Percentiles rank a stretch among this genome's conserved stretches.
These are phyloP conservation scores for Himalopsyche anomala DNA, from an alignment of 2,888 invertebrate species.

Conservation along the genomic window DNA sequence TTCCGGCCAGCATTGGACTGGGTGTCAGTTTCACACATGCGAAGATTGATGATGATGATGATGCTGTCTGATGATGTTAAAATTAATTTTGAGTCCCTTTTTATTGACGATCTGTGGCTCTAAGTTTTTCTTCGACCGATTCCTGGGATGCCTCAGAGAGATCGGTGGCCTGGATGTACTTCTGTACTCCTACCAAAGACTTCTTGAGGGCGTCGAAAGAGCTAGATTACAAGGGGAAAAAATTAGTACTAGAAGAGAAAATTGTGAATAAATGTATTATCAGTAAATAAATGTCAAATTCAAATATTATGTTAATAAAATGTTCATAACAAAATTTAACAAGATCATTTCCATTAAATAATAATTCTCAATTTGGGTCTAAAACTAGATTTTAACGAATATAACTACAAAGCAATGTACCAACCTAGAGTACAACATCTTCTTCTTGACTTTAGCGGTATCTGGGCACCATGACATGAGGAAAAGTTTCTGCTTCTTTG, in stretches of 20 bases:
- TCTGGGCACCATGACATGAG: constrained; percentile 99
- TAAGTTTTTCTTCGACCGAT: constrained; percentile 94
- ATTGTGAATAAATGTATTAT: too few species aligned
- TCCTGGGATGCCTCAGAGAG: constrained; percentile 95
- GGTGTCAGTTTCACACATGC: background rate
- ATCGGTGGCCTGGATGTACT: constrained; percentile 98
- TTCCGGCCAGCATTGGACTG: background rate
- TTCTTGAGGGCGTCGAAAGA: constrained; percentile 99
- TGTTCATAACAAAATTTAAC: too few species aligned
- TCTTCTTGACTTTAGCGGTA: constrained; percentile 94
- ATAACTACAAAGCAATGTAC: constrained; percentile 53
- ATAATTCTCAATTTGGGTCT: background rate
- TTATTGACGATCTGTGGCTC: constrained; percentile 95
- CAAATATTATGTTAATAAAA: too few species aligned
- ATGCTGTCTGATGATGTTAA: constrained; percentile 41
- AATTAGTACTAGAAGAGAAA: too few species aligned
- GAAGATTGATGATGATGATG: constrained; percentile 44
- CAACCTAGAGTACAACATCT: constrained; percentile 88
- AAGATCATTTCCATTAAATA: background rate
- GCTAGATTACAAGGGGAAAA: constrained; percentile 74
- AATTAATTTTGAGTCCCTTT: constrained; percentile 5
- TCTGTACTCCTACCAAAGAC: constrained; percentile 96
- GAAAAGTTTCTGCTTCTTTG: constrained; percentile 98
- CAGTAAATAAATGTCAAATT: too few species aligned
- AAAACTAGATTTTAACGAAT: background rate